Evolutionary conservation across 1,140 invertebrate genomes (phyloP), one percentile per base, ranked within the genome.

Genomic region (Lepidostoma basale): DNA sequence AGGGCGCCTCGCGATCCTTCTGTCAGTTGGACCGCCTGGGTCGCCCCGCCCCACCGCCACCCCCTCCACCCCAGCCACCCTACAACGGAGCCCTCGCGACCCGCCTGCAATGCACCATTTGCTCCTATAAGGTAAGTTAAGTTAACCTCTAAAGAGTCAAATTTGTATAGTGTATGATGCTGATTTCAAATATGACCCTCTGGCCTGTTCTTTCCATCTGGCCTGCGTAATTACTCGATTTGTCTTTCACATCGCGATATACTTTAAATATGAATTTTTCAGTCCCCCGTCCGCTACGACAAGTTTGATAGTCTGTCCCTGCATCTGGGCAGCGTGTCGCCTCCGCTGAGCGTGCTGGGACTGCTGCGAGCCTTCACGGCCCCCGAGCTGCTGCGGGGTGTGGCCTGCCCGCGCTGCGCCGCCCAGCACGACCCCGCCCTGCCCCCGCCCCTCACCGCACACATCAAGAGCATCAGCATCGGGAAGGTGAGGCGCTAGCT

Each of bases 301-400:
- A 93, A 93, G 76, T 94, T 96, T 75, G 93, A 96, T 77, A 94
- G 91, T 75, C 83, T 97, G 16, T 94, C 93, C 0, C 78, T 97
- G 18, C 85, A 74, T 73, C 79, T 75, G 86, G 83, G 77, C 73
- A 83, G 69, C 77, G 85, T 69, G 75, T 89, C 73, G 87, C 86
- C 65, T 58, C 94, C 70, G 80, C 89, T 75, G 84, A 89, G 74
- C 75, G 79, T 65, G 26, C 28, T 72, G 78, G 79, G 77, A 6
- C 70, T 97, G 28, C 80, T 97, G 12, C 87, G 89, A 14, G 88
- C 92, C 60, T 95, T 95, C 76, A 90, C 96, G 3, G 89, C 88
- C 0, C 90, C 91, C 12, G 94, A 96, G 80, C 83, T 92, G 65
- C 88, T 98, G 45, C 86, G 87, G 60, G 92, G 91, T 70, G 93